Conservation (phyloP, 2,797 vertebrate species). For the Uromys caudimaculatus region DNA sequence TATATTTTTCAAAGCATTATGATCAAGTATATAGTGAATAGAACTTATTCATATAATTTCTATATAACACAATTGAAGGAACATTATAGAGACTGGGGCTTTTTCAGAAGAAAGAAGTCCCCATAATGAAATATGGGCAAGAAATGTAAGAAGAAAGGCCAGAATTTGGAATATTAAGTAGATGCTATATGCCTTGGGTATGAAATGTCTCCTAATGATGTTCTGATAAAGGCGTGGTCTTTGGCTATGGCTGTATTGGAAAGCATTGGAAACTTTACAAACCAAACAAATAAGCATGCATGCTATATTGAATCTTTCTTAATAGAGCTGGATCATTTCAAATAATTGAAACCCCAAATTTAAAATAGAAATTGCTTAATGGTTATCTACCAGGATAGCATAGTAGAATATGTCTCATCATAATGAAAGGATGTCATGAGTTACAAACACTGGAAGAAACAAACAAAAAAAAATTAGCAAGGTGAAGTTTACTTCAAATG, state of each 20-base stretch:
- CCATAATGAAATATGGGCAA: not conserved
- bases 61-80: not conserved
- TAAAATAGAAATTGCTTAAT: not conserved
- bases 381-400: not conserved
- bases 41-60: not conserved
- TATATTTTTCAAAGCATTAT: constrained; percentile 9
- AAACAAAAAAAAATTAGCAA: not conserved
- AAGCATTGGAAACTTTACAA: not conserved
- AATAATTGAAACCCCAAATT: not conserved
- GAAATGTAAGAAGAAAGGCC: not conserved
- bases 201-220: too few relatives aligned
- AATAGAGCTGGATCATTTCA: not conserved
- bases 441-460: not conserved
- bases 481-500: not conserved
- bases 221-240: not conserved
- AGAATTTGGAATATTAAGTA: not conserved
- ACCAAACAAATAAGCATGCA: not conserved
- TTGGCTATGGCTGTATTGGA: too few relatives aligned
- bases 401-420: not conserved
- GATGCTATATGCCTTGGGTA: not conserved
- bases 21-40: not conserved
- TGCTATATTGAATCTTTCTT: not conserved
- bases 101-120: not conserved
- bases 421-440: not conserved
- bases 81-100: not conserved